A percentile compares a stretch with the other conserved stretches of the same genome.
phyloP scores from a whole-genome alignment of 1,140 invertebrate genomes.

The Zaprionus capensis region DNA sequence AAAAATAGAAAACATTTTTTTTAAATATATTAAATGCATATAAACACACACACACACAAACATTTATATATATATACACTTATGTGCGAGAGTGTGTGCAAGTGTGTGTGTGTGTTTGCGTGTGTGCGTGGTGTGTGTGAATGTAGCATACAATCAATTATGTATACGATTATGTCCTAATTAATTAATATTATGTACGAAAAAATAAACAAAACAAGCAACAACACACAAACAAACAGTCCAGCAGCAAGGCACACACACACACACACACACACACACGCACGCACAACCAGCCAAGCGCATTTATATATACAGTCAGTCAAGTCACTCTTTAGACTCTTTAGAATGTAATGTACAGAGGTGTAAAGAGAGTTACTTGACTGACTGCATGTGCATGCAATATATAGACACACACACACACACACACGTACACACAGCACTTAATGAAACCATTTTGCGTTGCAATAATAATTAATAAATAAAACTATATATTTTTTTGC shows the following conservation, averaged over 20 bases:
- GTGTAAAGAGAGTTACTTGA: too few species aligned
- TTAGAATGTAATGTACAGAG: too few species aligned
- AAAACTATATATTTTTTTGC: slow-evolving; percentile 32
- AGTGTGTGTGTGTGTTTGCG: slow-evolving; percentile 9
- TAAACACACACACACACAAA: slow-evolving; percentile 7
- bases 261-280: slow-evolving; percentile 8
- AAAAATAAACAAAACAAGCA: slow-evolving; percentile 10
- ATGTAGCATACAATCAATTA: slow-evolving; percentile 50
- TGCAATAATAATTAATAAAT: slow-evolving; percentile 54
- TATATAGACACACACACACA: slow-evolving; percentile 25
- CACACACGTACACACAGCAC: slow-evolving; percentile 19
- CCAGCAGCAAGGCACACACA: slow-evolving; percentile 16
- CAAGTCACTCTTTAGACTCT: too few species aligned
- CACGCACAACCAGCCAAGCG: not conserved
- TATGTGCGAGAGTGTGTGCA: slow-evolving; percentile 1
- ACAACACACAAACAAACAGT: slow-evolving; percentile 13
- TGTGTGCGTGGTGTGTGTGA: slow-evolving; percentile 23
- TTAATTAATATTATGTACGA: slow-evolving; percentile 44
- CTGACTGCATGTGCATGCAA: not conserved
- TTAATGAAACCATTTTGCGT: slow-evolving; percentile 37
- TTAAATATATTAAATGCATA: slow-evolving; percentile 19
- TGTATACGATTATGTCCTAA: slow-evolving; percentile 53
- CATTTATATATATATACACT: not conserved
- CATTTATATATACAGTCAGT: not conserved
- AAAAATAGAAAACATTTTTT: slow-evolving; percentile 37